Evolutionary conservation across 2,113 vertebrate species (phyloP).

Genomic region (Entelurus aequoreus): DNA sequence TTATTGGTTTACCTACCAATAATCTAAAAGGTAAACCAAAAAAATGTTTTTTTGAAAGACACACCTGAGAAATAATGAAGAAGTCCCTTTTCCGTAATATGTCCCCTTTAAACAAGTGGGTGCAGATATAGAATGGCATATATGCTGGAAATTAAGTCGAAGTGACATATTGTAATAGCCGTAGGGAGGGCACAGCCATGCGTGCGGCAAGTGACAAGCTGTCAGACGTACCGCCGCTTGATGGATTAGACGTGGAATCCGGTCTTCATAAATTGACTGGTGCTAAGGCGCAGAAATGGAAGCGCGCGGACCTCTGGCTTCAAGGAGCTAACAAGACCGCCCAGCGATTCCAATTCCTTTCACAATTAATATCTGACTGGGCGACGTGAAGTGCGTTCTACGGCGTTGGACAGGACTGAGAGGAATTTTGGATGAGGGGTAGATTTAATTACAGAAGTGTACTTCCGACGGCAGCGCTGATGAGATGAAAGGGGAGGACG

Average conservation of each 20-base stretch:
- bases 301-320: conserved; percentile 39
- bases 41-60: no score
- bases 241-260: conserved; percentile 46
- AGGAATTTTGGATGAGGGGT: conserved; percentile 36
- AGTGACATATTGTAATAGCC: conserved; percentile 42
- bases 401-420: conserved; percentile 39
- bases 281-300: conserved; percentile 57
- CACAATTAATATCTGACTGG: conserved; percentile 63
- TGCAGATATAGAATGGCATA: conserved; percentile 5
- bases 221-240: conserved; percentile 35
- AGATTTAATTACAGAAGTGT: conserved; percentile 57
- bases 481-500: conserved; percentile 44
- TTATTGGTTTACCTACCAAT: no score
- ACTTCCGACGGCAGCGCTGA: conserved; percentile 41
- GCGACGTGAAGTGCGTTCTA: conserved; percentile 26
- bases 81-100: no score
- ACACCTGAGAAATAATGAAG: no score
- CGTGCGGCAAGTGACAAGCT: conserved; percentile 43
- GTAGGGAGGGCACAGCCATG: conserved; percentile 22
- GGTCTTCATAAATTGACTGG: conserved; percentile 64
- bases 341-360: conserved; percentile 52
- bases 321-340: conserved; percentile 52
- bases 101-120: conserved; percentile 40
- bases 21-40: no score
- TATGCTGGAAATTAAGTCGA: conserved; percentile 30